Base-by-base conservation (phyloP, 2,888 invertebrate species). In the Polylopha cassiicola region DNA sequence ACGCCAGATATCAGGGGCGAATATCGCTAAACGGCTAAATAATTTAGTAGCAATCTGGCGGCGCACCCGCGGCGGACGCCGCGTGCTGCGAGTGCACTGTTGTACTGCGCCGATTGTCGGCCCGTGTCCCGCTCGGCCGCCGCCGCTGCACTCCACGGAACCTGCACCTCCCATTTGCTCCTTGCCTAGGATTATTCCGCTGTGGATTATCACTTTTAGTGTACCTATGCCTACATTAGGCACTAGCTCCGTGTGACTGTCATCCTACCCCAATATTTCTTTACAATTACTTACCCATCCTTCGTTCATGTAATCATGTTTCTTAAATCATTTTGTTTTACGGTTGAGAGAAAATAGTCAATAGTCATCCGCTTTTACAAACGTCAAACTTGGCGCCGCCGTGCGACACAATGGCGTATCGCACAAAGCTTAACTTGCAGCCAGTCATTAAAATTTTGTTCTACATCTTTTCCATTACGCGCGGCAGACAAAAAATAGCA, bases 11-110 rank as follows among this genome's bases (percentile, higher is more conserved):
- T 79, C 79, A 67, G 68, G 61, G 67, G 65, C 63, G 79, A 82
- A 81, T 84, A 84, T 85, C 81, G 68, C 80, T 85, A 84, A 85
- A 79, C 77, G 77, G 75, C 78, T 82, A 80, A 85, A 85, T 84
- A 76, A 85, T 84, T 85, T 81, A 84, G 80, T 74, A 73, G 76
- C 78, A 76, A 76, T 77, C 78, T 73, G 71, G 52, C 60, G 57
- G 61, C 57, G 51, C 46, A 57, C 59, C 51, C 54, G 50, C 53
- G 60, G 53, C 59, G 61, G 55, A 48, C 48, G 42, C 38, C 53
- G 51, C 56, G 55, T 54, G 61, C 58, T 55, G 61, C 57, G 55
- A 48, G 52, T 48, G 52, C 63, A 58, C 51, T 9, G n/a, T 17
- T 18, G 27, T 27, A 27, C 20, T 24, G 17, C 18, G 20, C 20